A percentile compares a stretch with the other conserved stretches of the same genome.
Evolutionary conservation across 2,797 vertebrate genomes (phyloP).

Genomic region (Phalanger gymnotis): DNA sequence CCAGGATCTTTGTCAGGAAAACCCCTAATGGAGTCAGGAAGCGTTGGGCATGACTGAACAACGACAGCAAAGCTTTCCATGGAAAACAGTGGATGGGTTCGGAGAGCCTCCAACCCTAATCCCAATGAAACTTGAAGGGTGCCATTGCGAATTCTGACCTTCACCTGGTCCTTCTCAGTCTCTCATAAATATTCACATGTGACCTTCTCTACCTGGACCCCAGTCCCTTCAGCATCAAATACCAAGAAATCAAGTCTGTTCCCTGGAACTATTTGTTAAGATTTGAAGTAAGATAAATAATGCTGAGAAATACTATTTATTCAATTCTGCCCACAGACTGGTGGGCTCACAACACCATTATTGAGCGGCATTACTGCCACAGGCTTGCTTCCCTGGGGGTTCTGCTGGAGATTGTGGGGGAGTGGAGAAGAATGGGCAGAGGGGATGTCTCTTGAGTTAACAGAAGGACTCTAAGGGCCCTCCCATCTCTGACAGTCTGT

Average conservation of each 20-base stretch:
- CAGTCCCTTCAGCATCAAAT: slow-evolving; percentile 41
- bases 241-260: slow-evolving; percentile 56
- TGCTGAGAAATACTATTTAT: slow-evolving; percentile 23
- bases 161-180: background rate
- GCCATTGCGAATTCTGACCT: background rate
- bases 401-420: background rate
- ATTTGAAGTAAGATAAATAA: slow-evolving; percentile 47
- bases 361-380: background rate
- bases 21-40: background rate
- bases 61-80: background rate
- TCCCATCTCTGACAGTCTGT: background rate
- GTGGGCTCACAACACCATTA: background rate
- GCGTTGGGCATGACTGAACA: background rate
- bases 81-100: background rate
- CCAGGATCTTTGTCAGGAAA: background rate
- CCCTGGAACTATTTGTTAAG: slow-evolving; percentile 3
- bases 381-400: background rate
- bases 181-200: slow-evolving; percentile 65
- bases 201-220: slow-evolving; percentile 40
- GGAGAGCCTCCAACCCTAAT: background rate
- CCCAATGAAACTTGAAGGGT: background rate
- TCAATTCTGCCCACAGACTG: background rate
- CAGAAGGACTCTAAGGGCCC: background rate
- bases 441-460: background rate
- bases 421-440: background rate